Base-by-base conservation (phyloP, 2,113 vertebrate genomes). In the Eolophus roseicapilla region DNA sequence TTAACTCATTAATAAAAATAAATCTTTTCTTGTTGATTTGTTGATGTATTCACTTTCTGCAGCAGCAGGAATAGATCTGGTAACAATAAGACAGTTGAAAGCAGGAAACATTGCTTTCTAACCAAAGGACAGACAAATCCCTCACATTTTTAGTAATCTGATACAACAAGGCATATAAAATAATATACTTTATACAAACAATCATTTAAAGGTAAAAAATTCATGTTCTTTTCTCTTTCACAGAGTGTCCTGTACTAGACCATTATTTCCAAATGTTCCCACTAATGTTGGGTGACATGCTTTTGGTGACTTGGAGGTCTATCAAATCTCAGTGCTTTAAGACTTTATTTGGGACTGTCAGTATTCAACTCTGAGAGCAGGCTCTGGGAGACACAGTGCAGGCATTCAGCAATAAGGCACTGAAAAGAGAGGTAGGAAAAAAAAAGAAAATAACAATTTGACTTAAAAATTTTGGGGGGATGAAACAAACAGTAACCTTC, bases 1-100 rank as follows among this genome's bases (percentile, higher is more conserved):
- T 94, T 96, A 79, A 46, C 41, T 37, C 88, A 76, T 47, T 92
- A 64, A 82, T 76, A 57, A 94, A 82, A 95, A 88, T 17, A 47
- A 80, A 53, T 59, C 18, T 65, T n/a, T 49, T 12, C 70, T 80
- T 94, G 60, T 60, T 93, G 68, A 88, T 91, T 95, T 86, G 62
- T 83, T 92, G 53, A 62, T 60, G 8, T 81, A 76, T 88, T 92
- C 43, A 50, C 80, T 93, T 94, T 96, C 85, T 90, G 69, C 43
- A 79, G 80, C 76, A 63, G 33, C 31, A 90, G 27, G 39, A 68
- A 20, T n/a, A 70, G 62, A 87, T 88, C 75, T 94, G 84, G 33
- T n/a, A 74, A 57, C 17, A 78, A 62, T 73, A 83, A 95, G 49
- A 62, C 2, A 37, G 35, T 7, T 95, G 71, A 87, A 86, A 92